Evolutionary conservation across 2,888 invertebrate genomes (phyloP), one percentile per base, ranked within the genome.

Genomic region (Tricholauxania praeusta): DNA sequence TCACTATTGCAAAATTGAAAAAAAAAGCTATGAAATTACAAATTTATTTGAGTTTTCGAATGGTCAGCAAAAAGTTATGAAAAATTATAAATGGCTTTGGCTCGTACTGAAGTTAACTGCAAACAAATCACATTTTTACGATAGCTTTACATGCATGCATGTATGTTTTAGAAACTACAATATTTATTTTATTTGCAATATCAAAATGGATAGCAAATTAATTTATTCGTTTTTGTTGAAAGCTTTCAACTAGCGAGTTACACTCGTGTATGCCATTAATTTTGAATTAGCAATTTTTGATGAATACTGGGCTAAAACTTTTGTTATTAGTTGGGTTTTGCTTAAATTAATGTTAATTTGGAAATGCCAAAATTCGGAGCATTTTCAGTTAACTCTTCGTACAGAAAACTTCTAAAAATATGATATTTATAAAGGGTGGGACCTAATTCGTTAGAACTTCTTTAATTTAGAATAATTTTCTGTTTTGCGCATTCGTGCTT

Each of bases 1-100:
- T n/a, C n/a, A 55, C 66, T 51, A 5, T 28, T 28, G 4, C 1
- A n/a, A 67, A 51, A 19, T 70, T 66, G 70, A 57, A 63, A 8
- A 59, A 17, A 48, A 39, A 68, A 72, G 39, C 47, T 66, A 22
- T 28, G 53, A 72, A 66, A 66, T 39, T 49, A 48, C 52, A 48
- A 72, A 72, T 67, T 72, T 67, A 62, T 53, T 72, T 67, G 14
- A 66, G 59, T 72, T 72, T 71, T 67, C 51, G 52, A 72, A 60
- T 59, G 72, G 62, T 72, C 66, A 67, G 66, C 72, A 67, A 63
- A 70, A 62, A 32, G 62, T 70, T 53, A n/a, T 17, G 28, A 47
- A 70, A 51, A 51, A 70, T 70, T 70, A 63, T 70, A 62, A 63
- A 70, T 70, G 63, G 52, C 14, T 48, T 48, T 63, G 48, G 66